These are phyloP conservation scores for Peromyscus melanophrys DNA, from an alignment of 2,797 vertebrate genomes.

Conservation along the genomic window DNA sequence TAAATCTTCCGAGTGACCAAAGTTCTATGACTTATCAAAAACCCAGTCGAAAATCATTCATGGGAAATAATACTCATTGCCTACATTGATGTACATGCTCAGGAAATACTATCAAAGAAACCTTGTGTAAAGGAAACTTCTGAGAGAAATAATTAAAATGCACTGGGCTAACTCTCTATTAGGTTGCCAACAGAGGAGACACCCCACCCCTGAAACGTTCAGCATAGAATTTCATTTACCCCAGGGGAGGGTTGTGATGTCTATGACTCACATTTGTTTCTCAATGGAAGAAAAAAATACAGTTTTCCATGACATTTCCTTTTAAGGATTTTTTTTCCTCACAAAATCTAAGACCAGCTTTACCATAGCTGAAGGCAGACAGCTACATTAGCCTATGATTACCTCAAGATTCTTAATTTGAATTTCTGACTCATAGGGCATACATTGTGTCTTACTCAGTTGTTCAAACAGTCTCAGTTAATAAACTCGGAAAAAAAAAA, in stretches of 20 bases:
- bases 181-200: neutral
- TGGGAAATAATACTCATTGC: neutral
- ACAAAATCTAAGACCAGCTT: conserved; percentile 32
- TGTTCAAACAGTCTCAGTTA: conserved; percentile 8
- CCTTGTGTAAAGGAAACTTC: neutral
- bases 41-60: neutral
- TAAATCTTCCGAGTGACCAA: neutral
- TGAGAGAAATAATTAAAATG: neutral
- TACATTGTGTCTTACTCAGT: conserved; percentile 18
- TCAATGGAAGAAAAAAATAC: neutral
- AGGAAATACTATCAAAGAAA: neutral
- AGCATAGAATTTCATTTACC: neutral
- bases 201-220: neutral
- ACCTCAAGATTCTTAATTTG: conserved; percentile 28
- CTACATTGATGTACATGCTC: neutral
- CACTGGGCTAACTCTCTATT: neutral
- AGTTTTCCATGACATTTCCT: conserved; percentile 13
- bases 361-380: neutral
- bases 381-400: conserved; percentile 31
- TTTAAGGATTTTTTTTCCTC: conserved; percentile 42
- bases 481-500: neutral
- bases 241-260: neutral
- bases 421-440: conserved; percentile 11
- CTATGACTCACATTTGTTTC: conserved; percentile 30
- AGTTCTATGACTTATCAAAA: neutral